These are phyloP conservation scores for Aldabrachelys gigantea DNA, from an alignment of 2,113 vertebrate genomes.

Conservation along the genomic window DNA sequence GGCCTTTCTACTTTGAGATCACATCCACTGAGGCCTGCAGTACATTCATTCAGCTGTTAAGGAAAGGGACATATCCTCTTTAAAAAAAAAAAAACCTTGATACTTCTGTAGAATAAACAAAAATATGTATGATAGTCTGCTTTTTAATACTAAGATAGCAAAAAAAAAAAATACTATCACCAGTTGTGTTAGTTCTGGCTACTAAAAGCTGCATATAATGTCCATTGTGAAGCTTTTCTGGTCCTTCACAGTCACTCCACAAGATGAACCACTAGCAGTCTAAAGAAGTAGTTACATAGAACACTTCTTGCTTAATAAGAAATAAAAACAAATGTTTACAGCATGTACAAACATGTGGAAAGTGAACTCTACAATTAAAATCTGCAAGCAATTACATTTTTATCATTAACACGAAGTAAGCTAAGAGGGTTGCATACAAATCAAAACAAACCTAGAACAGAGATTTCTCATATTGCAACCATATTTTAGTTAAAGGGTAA, in stretches of 20 bases:
- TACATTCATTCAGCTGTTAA: fast-evolving
- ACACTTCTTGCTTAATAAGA: conserved; percentile 9
- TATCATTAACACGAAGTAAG: background rate
- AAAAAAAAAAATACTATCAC: background rate
- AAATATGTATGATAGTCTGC: background rate
- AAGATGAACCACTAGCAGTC: background rate
- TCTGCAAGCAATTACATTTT: background rate
- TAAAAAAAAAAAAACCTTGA: background rate
- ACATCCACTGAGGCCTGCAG: background rate
- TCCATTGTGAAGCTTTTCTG: background rate
- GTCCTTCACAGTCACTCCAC: background rate
- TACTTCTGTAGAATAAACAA: background rate
- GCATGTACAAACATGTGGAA: background rate
- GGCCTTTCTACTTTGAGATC: background rate
- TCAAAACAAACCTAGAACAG: background rate
- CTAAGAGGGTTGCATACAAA: background rate
- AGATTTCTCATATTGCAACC: background rate
- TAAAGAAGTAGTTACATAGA: background rate
- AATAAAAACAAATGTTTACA: background rate
- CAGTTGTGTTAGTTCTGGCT: background rate
- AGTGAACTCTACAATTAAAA: background rate
- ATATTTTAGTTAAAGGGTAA: background rate
- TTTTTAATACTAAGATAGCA: background rate
- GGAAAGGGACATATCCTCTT: background rate
- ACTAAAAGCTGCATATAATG: background rate